Evolutionary conservation across 2,888 invertebrate species (phyloP).

Genomic region (Fragum sueziense): DNA sequence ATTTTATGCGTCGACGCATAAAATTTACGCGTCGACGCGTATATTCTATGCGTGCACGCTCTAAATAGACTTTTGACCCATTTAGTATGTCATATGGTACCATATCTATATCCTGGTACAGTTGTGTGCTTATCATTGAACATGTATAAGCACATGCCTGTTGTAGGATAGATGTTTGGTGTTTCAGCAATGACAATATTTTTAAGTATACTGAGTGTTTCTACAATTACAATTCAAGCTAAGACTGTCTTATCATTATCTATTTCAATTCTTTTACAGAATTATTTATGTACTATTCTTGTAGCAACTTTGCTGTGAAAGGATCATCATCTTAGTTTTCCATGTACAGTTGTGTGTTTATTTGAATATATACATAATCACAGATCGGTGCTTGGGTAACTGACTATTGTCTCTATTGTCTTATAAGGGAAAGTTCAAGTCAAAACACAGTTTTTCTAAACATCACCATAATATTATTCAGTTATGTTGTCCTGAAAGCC

Average conservation of each 20-base stretch:
- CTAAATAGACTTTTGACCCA: too few species aligned
- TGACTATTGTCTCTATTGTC: too few species aligned
- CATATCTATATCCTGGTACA: not conserved
- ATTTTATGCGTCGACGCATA: too few species aligned
- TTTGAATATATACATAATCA: constrained; percentile 18
- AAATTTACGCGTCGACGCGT: too few species aligned
- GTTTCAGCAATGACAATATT: not conserved
- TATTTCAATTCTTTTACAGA: too few species aligned
- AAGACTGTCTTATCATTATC: too few species aligned
- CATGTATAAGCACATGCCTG: constrained; percentile 27
- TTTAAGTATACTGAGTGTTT: not conserved
- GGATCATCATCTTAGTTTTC: not conserved
- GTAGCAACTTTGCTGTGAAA: not conserved
- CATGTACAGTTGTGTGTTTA: constrained; percentile 8
- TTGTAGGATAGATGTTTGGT: constrained; percentile 5
- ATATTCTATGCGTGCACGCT: too few species aligned
- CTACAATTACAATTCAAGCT: not conserved
- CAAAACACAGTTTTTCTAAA: too few species aligned
- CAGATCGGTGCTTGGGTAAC: constrained; percentile 38
- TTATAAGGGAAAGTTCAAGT: too few species aligned
- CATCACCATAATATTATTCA: too few species aligned
- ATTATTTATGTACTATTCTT: too few species aligned
- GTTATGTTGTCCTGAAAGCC: too few species aligned
- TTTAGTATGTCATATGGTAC: not conserved
- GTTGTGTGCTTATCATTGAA: not conserved